Conservation (phyloP, 2,113 vertebrate species). For the Pelecanus crispus region DNA sequence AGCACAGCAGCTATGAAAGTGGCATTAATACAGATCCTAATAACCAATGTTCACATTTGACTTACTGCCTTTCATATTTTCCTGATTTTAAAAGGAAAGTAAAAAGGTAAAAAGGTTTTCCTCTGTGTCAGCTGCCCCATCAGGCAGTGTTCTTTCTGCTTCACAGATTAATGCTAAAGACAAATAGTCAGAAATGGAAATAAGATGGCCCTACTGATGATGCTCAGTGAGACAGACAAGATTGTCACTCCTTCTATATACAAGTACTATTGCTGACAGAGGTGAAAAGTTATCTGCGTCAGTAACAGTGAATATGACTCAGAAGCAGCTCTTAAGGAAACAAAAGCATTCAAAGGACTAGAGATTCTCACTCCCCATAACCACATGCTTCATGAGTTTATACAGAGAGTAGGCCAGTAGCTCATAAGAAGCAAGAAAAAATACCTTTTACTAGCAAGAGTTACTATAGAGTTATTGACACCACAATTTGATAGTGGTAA, state of each 20-base stretch:
- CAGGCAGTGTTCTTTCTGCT: neutral
- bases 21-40: neutral
- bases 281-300: neutral
- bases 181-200: conserved; percentile 8
- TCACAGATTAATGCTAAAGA: neutral
- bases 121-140: neutral
- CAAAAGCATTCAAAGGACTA: neutral
- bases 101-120: neutral
- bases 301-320: neutral
- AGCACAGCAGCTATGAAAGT: neutral
- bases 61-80: neutral
- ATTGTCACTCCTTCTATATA: neutral
- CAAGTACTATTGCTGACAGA: neutral
- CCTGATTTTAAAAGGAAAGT: neutral
- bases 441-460: neutral
- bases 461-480: neutral
- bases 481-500: neutral
- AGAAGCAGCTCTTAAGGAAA: neutral
- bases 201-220: neutral
- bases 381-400: neutral
- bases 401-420: neutral
- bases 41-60: neutral
- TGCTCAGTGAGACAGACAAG: neutral
- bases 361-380: neutral
- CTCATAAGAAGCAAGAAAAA: neutral